These are phyloP conservation scores for Operophtera brumata DNA, from an alignment of 2,888 invertebrate genomes.

Conservation along the genomic window DNA sequence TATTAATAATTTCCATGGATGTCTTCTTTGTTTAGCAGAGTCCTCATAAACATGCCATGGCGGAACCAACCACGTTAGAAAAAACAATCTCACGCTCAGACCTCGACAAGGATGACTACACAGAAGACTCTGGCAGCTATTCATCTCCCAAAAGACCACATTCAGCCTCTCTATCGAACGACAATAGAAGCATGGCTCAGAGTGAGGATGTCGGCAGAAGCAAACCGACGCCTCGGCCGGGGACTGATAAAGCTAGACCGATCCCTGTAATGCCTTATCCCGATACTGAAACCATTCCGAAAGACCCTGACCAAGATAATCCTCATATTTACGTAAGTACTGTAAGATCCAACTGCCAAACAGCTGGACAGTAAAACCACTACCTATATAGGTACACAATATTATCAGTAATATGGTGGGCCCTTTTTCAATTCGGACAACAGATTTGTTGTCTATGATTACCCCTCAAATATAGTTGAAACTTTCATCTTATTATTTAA, in stretches of 20 bases:
- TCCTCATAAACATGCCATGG: conserved; percentile 50
- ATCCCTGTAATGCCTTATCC: conserved; percentile 50
- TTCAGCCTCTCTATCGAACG: conserved; percentile 38
- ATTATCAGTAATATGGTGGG: no score
- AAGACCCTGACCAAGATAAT: conserved; percentile 69
- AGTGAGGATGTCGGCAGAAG: conserved; percentile 43
- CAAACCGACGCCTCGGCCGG: conserved; percentile 51
- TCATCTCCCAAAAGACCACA: conserved; percentile 37
- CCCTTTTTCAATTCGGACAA: no score
- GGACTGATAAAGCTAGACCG: conserved; percentile 58
- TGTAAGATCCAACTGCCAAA: no score
- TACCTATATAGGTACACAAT: neutral
- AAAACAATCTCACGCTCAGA: conserved; percentile 47
- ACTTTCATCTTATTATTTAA: no score
- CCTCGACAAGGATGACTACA: conserved; percentile 45
- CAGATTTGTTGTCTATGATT: no score
- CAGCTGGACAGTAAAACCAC: no score
- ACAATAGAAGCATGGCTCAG: conserved; percentile 40
- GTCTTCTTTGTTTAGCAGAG: conserved; percentile 41
- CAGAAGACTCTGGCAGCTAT: conserved; percentile 36
- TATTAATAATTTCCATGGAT: neutral
- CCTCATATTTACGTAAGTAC: conserved; percentile 62
- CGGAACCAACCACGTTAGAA: conserved; percentile 48
- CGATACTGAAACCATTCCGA: conserved; percentile 46
- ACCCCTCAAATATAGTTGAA: no score